Base-by-base conservation (phyloP, 1,140 invertebrate genomes). In the Lepeophtheirus salmonis region DNA sequence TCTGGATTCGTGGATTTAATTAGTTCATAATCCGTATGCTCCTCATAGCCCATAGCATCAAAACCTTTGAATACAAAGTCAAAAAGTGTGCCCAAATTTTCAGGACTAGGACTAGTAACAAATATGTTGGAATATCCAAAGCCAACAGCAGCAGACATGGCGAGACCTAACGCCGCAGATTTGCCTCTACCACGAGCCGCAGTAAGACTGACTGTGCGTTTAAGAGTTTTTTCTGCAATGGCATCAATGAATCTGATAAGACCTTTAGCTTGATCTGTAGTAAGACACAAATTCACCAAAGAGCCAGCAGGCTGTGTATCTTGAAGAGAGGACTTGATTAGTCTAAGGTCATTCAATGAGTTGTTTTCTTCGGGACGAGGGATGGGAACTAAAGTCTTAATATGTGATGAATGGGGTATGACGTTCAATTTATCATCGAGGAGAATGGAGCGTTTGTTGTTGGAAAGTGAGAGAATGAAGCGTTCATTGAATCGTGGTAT, bases 1-100 rank as follows among this genome's bases (percentile, higher is more conserved):
- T 97, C 91, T 0, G 85, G 85, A 75, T 97, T 94, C 0, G 87
- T 89, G 0, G 91, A 96, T 67, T 92, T 83, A n/a, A 96, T 79
- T 21, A 97, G 79, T 63, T 87, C 87, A 73, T 96, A 99, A 72
- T 98, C 92, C 10, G 88, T 78, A 69, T 97, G 90, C 74, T 98
- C 92, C 73, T 95, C 84, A 74, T 97, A 98, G 62, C 88, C 82
- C 50, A 98, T 73, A 0, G 83, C 86, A 74, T 97, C 89, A 68
- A 99, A 87, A 0, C 95, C 84, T 78, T 97, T 97, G 30, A 97
- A 81, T 16, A 97, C 77, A 73, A 99, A 99, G 69, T 98, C 88
- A 74, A 99, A 99, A 1, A 99, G 74, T 0, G 94, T 98, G 63
- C 89, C 92, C 68, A 99, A 79, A 77, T 99, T 99, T 71, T 99